Percentiles rank a stretch among this genome's conserved stretches.
Conservation (phyloP, 2,888 invertebrate genomes). For the Amiota minor region DNA sequence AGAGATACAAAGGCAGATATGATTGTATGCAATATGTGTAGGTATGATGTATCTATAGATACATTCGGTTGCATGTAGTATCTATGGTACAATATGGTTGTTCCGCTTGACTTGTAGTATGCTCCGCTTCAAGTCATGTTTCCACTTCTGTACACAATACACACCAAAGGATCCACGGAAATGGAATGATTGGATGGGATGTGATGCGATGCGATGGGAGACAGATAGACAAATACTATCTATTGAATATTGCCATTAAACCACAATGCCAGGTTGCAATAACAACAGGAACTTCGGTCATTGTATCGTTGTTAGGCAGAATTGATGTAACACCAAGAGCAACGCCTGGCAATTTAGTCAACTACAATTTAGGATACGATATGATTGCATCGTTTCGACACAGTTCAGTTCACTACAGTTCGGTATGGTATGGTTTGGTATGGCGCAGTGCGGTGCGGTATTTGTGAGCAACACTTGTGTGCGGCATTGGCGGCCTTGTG, state of each 20-base stretch:
- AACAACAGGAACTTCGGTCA: constrained; percentile 36
- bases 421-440: too few relatives aligned
- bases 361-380: background rate
- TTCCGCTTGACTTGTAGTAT: constrained; percentile 1
- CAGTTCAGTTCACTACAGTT: too few relatives aligned
- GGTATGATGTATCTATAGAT: background rate
- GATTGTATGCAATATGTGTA: background rate
- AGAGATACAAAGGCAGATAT: constrained; percentile 18
- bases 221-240: background rate
- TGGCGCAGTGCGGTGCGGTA: background rate
- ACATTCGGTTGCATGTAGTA: constrained; percentile 11
- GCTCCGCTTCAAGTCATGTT: constrained; percentile 16
- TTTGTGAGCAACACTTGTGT: background rate
- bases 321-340: constrained; percentile 34
- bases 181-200: too few relatives aligned
- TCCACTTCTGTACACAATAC: constrained; percentile 10
- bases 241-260: constrained; percentile 49
- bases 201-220: too few relatives aligned
- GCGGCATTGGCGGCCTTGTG: constrained; percentile 44
- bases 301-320: background rate
- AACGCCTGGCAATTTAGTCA: constrained; percentile 13
- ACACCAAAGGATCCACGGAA: too few relatives aligned
- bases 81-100: constrained; percentile 40
- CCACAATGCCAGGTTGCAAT: constrained; percentile 40
- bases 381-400: background rate